Percentiles rank a stretch among this genome's conserved stretches.
phyloP scores from a whole-genome alignment of 2,888 invertebrate genomes.

The Eupithecia exiguata region DNA sequence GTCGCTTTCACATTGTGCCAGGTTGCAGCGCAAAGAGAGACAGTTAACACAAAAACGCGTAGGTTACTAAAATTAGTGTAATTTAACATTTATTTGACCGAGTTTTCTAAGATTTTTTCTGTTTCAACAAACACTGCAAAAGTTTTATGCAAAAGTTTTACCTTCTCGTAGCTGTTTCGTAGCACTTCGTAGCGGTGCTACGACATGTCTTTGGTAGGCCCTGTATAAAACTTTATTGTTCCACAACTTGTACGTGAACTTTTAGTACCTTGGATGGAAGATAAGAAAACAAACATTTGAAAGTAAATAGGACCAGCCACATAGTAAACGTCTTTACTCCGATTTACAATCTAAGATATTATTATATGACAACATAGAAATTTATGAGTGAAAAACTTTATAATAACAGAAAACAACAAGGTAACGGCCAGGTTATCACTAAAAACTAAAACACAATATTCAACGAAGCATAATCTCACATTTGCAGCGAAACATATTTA shows the following conservation, averaged over 20 bases:
- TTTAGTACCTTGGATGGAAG: not conserved
- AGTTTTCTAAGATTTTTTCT: not conserved
- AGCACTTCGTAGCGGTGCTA: constrained; percentile 8
- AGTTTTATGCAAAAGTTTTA: not conserved
- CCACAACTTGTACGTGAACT: not conserved
- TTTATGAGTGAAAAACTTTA: no score
- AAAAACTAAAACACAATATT: no score
- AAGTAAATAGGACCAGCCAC: not conserved
- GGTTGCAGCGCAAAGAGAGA: not conserved
- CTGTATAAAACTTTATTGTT: not conserved
- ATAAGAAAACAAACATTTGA: not conserved
- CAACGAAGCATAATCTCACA: no score
- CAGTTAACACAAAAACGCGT: not conserved
- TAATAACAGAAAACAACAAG: no score
- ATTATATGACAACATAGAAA: no score
- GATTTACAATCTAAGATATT: no score
- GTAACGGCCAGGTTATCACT: no score
- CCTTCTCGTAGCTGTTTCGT: constrained; percentile 3
- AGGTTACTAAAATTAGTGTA: not conserved
- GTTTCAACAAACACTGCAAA: not conserved
- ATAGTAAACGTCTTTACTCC: not conserved
- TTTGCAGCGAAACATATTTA: no score
- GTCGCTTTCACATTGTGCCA: constrained; percentile 19
- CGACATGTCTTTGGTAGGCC: constrained; percentile 4
- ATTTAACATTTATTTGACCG: not conserved